Evolutionary conservation across 2,888 invertebrate genomes (phyloP).

Genomic region (Lithodes maja): DNA sequence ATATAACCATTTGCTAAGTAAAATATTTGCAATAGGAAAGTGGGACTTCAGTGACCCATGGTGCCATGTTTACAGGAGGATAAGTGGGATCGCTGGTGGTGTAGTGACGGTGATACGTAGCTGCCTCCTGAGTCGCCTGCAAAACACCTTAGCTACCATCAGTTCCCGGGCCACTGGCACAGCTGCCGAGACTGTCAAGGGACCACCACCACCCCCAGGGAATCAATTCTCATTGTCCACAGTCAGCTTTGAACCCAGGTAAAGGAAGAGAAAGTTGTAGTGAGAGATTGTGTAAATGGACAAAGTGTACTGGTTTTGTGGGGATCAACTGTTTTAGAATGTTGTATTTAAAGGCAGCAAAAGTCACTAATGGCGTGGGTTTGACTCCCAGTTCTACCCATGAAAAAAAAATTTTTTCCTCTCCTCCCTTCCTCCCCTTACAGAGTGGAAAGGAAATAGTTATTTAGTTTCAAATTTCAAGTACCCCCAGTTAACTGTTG

Average conservation of each 20-base stretch:
- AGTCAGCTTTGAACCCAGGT: slow-evolving; percentile 81
- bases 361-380: too few species aligned
- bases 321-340: too few species aligned
- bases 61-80: slow-evolving; percentile 77
- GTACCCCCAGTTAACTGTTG: too few species aligned
- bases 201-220: slow-evolving; percentile 25
- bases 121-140: slow-evolving; percentile 78
- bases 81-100: slow-evolving; percentile 84
- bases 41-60: not conserved
- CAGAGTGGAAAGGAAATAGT: too few species aligned
- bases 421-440: too few species aligned
- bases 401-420: too few species aligned
- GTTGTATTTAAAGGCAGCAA: too few species aligned
- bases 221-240: slow-evolving; percentile 74
- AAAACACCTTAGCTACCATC: slow-evolving; percentile 74
- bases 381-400: too few species aligned
- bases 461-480: too few species aligned
- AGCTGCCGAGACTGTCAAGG: slow-evolving; percentile 70
- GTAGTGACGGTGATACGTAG: slow-evolving; percentile 82
- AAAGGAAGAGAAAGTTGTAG: slow-evolving; percentile 70
- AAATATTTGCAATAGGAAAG: not conserved
- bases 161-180: slow-evolving; percentile 45
- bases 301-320: too few species aligned
- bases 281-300: too few species aligned
- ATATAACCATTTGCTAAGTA: too few species aligned